These are phyloP conservation scores for Lydus trimaculatus DNA, from an alignment of 2,888 invertebrate species.

Conservation along the genomic window DNA sequence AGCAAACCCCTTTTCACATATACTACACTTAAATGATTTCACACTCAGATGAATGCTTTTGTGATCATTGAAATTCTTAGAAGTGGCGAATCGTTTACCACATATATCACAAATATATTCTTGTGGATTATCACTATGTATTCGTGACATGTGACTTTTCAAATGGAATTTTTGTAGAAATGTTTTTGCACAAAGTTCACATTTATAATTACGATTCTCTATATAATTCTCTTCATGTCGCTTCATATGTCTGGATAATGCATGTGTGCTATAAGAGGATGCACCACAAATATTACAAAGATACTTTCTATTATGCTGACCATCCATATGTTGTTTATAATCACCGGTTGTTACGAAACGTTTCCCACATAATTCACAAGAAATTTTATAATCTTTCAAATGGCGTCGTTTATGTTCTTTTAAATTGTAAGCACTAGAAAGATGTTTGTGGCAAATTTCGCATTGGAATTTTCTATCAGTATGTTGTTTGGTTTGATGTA, in stretches of 20 bases:
- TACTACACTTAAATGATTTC: constrained; percentile 29
- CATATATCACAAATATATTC: constrained; percentile 43
- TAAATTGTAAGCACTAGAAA: constrained; percentile 47
- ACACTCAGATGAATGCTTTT: constrained; percentile 24
- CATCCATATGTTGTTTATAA: constrained; percentile 24
- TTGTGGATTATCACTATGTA: background rate
- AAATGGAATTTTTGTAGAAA: background rate
- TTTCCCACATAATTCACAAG: constrained; percentile 55
- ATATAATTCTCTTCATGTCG: background rate
- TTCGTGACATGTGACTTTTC: background rate
- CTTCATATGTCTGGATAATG: background rate
- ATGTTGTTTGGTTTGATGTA: no score
- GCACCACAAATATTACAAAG: background rate
- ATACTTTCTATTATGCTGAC: background rate
- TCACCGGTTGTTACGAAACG: constrained; percentile 47
- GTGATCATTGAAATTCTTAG: constrained; percentile 37
- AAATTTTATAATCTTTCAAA: constrained; percentile 63
- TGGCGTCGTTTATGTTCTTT: constrained; percentile 65
- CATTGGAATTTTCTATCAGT: background rate
- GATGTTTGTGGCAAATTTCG: constrained; percentile 65
- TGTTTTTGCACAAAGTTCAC: constrained; percentile 11
- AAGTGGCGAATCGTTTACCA: constrained; percentile 40
- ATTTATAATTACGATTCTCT: constrained; percentile 6
- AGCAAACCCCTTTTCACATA: constrained; percentile 38
- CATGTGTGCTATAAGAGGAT: background rate